phyloP scores from a whole-genome alignment of 1,140 invertebrate genomes.

The Drosophila watanabei region DNA sequence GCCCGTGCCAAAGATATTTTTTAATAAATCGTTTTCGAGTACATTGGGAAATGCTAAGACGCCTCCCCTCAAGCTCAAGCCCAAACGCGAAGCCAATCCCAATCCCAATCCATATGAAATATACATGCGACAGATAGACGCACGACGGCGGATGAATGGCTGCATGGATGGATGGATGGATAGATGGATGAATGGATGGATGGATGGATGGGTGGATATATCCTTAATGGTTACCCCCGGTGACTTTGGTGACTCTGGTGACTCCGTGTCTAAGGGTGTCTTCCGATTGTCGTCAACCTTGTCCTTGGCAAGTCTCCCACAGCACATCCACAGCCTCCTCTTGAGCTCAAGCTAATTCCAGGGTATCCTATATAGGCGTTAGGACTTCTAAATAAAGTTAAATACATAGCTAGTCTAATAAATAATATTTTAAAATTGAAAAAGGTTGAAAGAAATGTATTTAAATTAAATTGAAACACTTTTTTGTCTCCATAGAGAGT shows the following conservation, averaged over 20 bases:
- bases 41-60: constrained; percentile 80
- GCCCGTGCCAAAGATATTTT: constrained; percentile 81
- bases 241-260: constrained; percentile 53
- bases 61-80: constrained; percentile 17
- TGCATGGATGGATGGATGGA: constrained; percentile 23
- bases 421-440: not conserved
- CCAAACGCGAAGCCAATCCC: constrained; percentile 7
- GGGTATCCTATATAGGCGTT: constrained; percentile 3
- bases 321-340: not conserved
- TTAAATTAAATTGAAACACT: not conserved
- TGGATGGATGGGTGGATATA: constrained; percentile 41
- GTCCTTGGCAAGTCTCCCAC: constrained; percentile 19
- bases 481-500: not conserved
- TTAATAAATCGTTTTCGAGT: constrained; percentile 83
- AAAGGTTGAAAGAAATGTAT: not conserved
- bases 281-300: constrained; percentile 74
- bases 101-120: constrained; percentile 52
- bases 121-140: constrained; percentile 66
- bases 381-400: not conserved
- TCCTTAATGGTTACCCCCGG: constrained; percentile 70
- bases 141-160: constrained; percentile 28
- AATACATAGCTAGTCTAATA: too few relatives aligned
- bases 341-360: not conserved
- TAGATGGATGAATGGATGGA: constrained; percentile 18
- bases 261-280: constrained; percentile 67